Conservation (phyloP, 2,888 invertebrate genomes). For the Drosophila nr. perissopoda region DNA sequence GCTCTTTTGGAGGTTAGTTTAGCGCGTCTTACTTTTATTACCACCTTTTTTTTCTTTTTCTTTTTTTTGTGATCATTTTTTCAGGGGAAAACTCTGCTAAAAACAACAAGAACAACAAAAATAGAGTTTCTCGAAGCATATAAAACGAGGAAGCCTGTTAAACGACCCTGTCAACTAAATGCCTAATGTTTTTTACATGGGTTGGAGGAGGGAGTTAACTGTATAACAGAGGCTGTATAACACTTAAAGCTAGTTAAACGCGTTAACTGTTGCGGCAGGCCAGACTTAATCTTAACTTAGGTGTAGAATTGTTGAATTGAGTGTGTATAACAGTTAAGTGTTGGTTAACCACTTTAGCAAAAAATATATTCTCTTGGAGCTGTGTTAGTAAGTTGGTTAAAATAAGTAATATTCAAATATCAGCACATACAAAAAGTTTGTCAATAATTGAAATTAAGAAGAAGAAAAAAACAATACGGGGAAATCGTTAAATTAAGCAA, state of each 20-base stretch:
- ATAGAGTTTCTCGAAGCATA: constrained; percentile 84
- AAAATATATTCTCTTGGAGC: constrained; percentile 42
- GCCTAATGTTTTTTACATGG: neutral
- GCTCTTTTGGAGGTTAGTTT: constrained; percentile 72
- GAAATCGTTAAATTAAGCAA: constrained; percentile 46
- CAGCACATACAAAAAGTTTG: constrained; percentile 53
- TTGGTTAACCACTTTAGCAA: constrained; percentile 35
- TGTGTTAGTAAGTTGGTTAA: constrained; percentile 71
- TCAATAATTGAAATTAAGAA: constrained; percentile 49
- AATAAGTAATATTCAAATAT: constrained; percentile 52
- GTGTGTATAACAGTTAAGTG: constrained; percentile 42
- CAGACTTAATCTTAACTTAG: constrained; percentile 49
- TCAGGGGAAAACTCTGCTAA: constrained; percentile 57
- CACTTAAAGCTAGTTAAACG: constrained; percentile 40
- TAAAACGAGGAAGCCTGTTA: constrained; percentile 64
- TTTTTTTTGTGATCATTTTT: constrained; percentile 1
- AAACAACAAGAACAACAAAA: constrained; percentile 80
- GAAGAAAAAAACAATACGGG: constrained; percentile 16
- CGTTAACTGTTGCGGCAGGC: constrained; percentile 15
- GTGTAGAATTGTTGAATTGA: constrained; percentile 43
- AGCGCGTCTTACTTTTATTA: constrained; percentile 78
- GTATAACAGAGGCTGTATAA: constrained; percentile 32
- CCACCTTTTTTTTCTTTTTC: constrained; percentile 66
- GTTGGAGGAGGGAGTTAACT: constrained; percentile 8
- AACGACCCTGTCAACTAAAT: constrained; percentile 40